A percentile compares a stretch with the other conserved stretches of the same genome.
These are phyloP conservation scores for Notiomystis cincta DNA, from an alignment of 2,113 vertebrate species.

Conservation along the genomic window DNA sequence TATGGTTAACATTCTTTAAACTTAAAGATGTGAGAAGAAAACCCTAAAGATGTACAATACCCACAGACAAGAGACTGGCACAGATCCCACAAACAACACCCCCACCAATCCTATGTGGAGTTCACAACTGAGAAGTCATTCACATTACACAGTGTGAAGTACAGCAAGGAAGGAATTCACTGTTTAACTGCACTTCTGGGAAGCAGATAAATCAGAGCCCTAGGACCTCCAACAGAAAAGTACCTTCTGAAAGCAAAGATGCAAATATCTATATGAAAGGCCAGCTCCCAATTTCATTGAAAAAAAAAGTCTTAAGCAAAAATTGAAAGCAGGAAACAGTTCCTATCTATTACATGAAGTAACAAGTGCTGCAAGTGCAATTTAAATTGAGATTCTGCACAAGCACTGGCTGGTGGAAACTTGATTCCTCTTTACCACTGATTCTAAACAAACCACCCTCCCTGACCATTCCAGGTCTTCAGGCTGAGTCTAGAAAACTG, in stretches of 20 bases:
- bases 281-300: neutral
- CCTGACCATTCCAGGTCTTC: neutral
- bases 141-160: neutral
- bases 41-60: neutral
- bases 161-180: neutral
- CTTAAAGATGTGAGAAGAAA: neutral
- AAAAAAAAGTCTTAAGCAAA: neutral
- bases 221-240: neutral
- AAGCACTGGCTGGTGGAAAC: neutral
- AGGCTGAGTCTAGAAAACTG: neutral
- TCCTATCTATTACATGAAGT: neutral
- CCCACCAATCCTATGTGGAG: neutral
- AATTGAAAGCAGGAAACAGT: neutral
- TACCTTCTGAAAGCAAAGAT: neutral
- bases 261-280: neutral
- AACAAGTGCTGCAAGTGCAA: neutral
- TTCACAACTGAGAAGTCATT: neutral
- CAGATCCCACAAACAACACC: neutral
- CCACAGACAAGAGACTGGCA: neutral
- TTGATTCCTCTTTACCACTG: neutral
- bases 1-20: neutral
- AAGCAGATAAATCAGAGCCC: neutral
- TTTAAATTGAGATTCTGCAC: fast-evolving
- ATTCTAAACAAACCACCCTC: neutral
- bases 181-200: neutral